A percentile compares a stretch with the other conserved stretches of the same genome.
Conservation (phyloP, 2,113 vertebrate genomes). For the Gorsachius goisagi region DNA sequence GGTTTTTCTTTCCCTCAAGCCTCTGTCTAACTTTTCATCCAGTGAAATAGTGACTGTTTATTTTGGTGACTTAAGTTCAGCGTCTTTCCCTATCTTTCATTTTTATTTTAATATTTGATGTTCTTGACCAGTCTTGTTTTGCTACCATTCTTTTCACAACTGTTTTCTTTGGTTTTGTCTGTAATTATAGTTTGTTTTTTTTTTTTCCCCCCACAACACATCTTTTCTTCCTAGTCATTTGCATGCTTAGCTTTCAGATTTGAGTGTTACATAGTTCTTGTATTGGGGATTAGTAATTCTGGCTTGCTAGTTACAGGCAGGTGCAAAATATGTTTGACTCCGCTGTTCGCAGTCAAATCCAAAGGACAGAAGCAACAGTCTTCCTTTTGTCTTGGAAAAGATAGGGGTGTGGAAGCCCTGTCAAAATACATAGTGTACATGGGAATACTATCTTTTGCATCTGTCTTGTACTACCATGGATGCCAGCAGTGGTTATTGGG, state of each 20-base stretch:
- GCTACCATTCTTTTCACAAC: not conserved
- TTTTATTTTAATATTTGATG: not conserved
- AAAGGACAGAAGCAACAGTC: not conserved
- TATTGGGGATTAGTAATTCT: not conserved
- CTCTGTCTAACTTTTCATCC: not conserved
- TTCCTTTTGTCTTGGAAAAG: not conserved
- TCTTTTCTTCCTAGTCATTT: not conserved
- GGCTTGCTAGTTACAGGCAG: not conserved
- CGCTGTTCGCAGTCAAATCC: not conserved
- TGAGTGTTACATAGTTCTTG: not conserved
- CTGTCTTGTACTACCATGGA: not conserved
- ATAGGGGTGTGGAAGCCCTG: not conserved
- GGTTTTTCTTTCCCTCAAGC: not conserved
- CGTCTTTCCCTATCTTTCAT: not conserved
- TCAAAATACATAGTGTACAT: not conserved
- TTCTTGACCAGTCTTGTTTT: not conserved
- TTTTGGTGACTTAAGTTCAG: not conserved
- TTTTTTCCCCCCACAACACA: fast-evolving
- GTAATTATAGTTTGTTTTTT: not conserved
- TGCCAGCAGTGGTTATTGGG: not conserved
- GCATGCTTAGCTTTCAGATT: not conserved
- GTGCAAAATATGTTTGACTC: not conserved
- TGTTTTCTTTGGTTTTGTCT: not conserved
- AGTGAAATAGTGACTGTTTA: not conserved
- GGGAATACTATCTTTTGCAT: not conserved